These are phyloP conservation scores for Ctenomys sociabilis DNA, from an alignment of 2,113 vertebrate genomes.

Conservation along the genomic window DNA sequence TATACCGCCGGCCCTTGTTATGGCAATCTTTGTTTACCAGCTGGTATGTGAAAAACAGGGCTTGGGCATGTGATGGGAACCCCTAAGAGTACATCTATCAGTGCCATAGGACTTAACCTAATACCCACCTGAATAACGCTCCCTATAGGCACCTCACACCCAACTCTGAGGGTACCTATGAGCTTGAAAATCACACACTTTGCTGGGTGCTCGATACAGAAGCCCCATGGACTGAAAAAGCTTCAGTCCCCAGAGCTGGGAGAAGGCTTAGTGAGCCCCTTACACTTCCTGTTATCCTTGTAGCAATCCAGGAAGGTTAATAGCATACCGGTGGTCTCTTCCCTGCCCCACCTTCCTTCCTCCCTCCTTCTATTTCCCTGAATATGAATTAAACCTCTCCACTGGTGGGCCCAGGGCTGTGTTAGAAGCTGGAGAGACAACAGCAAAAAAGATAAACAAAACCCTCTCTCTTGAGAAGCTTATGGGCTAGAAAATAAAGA, in stretches of 20 bases:
- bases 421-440: neutral
- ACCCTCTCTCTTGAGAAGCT: neutral
- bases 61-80: neutral
- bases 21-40: neutral
- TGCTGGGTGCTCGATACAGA: neutral
- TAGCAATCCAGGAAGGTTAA: neutral
- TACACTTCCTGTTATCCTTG: neutral
- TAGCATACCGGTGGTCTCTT: accelerated
- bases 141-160: neutral
- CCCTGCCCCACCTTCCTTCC: neutral
- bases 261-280: neutral
- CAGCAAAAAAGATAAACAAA: neutral
- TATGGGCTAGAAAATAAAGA: neutral
- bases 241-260: neutral
- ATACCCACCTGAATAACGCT: neutral
- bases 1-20: no score
- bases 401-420: neutral
- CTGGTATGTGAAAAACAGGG: neutral
- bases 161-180: neutral
- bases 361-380: neutral
- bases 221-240: neutral
- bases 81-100: neutral
- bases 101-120: neutral
- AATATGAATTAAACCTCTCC: neutral
- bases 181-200: neutral